Base-by-base conservation (phyloP, 1,140 invertebrate genomes). In the Danaus plexippus region DNA sequence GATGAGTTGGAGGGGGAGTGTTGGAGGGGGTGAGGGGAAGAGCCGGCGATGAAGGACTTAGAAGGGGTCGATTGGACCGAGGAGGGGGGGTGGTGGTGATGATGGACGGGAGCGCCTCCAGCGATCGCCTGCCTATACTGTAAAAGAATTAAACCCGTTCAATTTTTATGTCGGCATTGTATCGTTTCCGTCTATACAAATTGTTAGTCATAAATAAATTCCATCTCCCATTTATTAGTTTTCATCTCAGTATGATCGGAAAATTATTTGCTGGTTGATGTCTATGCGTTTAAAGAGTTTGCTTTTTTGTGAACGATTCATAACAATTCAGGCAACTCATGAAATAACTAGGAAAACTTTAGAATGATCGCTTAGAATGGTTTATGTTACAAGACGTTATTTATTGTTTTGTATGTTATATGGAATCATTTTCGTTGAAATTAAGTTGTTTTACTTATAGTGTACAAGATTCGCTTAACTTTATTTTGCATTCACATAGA, bases 1-100 rank as follows among this genome's bases (percentile, higher is more conserved):
- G 89, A 88, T 52, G 88, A 88, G 65, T 88, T 89, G 61, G 88
- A 87, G n/a, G 89, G 87, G 52, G 89, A 87, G 48, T 87, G 80
- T 52, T 86, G 80, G 9, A 86, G 59, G 9, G 75, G 66, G 56
- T 76, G 78, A 8, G 80, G 75, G n/a, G 75, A 75, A 11, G 66
- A 66, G 52, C 69, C 68, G 52, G 67, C 46, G 13, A 85, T 71
- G 85, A 90, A 89, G 49, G 89, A 90, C 79, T 90, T 90, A 67
- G 89, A 89, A 47, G 89, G 89, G 53, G 89, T 90, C 73, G 89
- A 90, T 76, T 89, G 88, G 61, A 82, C 88, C 60, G 89, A 90
- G 67, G 81, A 83, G 9, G 83, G 74, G 54, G 67, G 76, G 56
- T 79, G 82, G 55, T 81, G 77, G 60, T 81, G 79, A 64, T 74